These are phyloP conservation scores for Papilio protenor DNA, from an alignment of 2,888 invertebrate species.

Conservation along the genomic window DNA sequence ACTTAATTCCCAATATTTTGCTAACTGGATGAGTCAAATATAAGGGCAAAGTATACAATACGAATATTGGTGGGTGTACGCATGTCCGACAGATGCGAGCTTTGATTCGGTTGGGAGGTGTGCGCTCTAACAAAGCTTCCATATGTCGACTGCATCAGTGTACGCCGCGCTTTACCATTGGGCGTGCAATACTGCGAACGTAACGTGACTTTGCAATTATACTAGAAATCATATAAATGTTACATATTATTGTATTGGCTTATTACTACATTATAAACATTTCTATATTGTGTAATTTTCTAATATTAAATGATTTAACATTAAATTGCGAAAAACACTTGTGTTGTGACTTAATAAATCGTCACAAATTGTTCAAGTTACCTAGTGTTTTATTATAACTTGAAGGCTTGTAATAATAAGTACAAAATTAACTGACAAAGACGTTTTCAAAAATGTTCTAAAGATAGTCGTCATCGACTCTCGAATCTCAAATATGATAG, in stretches of 20 bases:
- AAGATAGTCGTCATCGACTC: no score
- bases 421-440: no score
- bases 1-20: not conserved
- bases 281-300: not conserved
- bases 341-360: no score
- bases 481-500: no score
- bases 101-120: slow-evolving; percentile 57
- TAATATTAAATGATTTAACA: not conserved
- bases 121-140: slow-evolving; percentile 72
- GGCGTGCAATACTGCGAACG: slow-evolving; percentile 66
- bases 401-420: no score
- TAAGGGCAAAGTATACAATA: slow-evolving; percentile 61
- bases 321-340: no score
- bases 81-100: slow-evolving; percentile 72
- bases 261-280: not conserved
- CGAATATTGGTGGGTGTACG: slow-evolving; percentile 69
- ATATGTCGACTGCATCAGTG: slow-evolving; percentile 67
- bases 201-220: slow-evolving; percentile 62
- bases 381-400: no score
- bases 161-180: slow-evolving; percentile 65
- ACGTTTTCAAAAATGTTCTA: no score
- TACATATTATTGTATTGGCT: not conserved
- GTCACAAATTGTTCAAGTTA: no score
- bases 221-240: not conserved
- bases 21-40: slow-evolving; percentile 37